Conservation (phyloP, 2,113 vertebrate genomes). For the Marcusenius ussheri region DNA sequence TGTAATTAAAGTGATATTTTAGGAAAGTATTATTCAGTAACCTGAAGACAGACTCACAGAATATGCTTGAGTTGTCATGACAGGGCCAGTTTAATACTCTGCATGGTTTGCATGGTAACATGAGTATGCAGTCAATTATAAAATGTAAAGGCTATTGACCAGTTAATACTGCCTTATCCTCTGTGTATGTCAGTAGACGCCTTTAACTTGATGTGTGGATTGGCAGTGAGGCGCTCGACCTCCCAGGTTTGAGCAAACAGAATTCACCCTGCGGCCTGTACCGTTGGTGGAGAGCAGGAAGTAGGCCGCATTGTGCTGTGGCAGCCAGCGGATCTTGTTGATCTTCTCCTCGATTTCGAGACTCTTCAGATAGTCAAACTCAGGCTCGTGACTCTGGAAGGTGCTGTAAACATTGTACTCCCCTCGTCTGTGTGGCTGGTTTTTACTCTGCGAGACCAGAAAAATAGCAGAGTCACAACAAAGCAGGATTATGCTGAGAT, state of each 20-base stretch:
- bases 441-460: conserved; percentile 73
- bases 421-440: conserved; percentile 83
- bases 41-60: not conserved
- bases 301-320: conserved; percentile 93
- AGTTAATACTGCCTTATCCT: not conserved
- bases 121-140: not conserved
- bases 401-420: conserved; percentile 99
- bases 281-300: conserved; percentile 93
- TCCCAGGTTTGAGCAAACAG: not conserved
- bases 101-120: not conserved
- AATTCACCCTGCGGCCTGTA: conserved; percentile 32
- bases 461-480: not conserved
- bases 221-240: not conserved
- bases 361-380: conserved; percentile 98
- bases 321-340: conserved; percentile 96
- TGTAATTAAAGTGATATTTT: not conserved
- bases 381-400: conserved; percentile 95
- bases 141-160: not conserved
- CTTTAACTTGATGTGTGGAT: not conserved
- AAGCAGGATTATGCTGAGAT: not conserved
- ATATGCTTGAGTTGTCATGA: not conserved
- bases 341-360: conserved; percentile 97
- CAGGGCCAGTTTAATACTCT: not conserved
- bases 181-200: not conserved
- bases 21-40: not conserved